Percentiles rank a stretch among this genome's conserved stretches.
These are phyloP conservation scores for Agrochola lychnidis DNA, from an alignment of 2,888 invertebrate genomes.

Conservation along the genomic window DNA sequence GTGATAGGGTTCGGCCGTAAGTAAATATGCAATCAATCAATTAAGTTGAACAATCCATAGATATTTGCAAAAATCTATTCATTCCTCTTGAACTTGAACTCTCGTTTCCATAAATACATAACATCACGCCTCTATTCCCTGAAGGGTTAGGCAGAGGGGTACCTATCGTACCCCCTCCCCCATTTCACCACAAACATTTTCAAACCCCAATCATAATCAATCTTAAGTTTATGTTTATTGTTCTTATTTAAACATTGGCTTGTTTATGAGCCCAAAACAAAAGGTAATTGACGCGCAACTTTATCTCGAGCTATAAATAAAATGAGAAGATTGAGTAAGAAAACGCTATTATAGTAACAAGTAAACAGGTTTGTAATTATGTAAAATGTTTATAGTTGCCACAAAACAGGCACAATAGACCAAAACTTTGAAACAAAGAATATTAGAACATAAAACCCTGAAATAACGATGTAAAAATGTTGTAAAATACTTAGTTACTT, in stretches of 20 bases:
- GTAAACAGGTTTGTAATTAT: conserved; percentile 37
- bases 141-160: too few relatives aligned
- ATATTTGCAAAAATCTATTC: background rate
- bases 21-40: too few relatives aligned
- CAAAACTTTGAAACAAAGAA: conserved; percentile 33
- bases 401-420: conserved; percentile 13
- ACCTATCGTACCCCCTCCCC: too few relatives aligned
- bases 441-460: conserved; percentile 41
- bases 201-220: conserved; percentile 21
- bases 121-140: too few relatives aligned
- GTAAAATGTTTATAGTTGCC: conserved; percentile 20
- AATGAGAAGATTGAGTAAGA: conserved; percentile 23
- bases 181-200: conserved; percentile 4
- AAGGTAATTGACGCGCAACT: conserved; percentile 15
- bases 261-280: conserved; percentile 29
- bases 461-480: background rate
- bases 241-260: conserved; percentile 22
- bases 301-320: conserved; percentile 30
- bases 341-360: conserved; percentile 35
- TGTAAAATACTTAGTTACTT: conserved; percentile 38
- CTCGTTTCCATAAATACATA: too few relatives aligned
- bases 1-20: too few relatives aligned
- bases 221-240: conserved; percentile 13
- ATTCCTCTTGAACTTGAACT: too few relatives aligned
- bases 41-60: background rate